Evolutionary conservation across 2,113 vertebrate genomes (phyloP).

Genomic region (Chauna torquata): DNA sequence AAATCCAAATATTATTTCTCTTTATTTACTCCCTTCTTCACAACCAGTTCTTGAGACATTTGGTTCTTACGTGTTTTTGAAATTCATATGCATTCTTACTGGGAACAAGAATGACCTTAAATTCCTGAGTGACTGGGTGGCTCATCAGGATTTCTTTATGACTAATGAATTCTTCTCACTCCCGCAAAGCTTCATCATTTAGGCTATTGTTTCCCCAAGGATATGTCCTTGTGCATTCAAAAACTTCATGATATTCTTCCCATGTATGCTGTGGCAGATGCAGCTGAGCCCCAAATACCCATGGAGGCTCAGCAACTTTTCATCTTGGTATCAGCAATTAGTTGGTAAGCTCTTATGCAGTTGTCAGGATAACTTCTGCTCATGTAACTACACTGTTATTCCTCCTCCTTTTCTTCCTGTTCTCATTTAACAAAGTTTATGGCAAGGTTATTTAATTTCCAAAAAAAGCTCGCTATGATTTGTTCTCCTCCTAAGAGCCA

Average conservation of each 20-base stretch:
- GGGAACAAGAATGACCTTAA: background rate
- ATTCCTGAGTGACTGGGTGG: conserved; percentile 37
- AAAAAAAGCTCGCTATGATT: background rate
- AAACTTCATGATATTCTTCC: background rate
- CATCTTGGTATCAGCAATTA: background rate
- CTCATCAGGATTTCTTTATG: conserved; percentile 14
- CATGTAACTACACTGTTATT: background rate
- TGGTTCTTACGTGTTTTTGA: background rate
- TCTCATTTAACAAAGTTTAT: background rate
- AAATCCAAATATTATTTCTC: background rate
- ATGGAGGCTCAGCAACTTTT: background rate
- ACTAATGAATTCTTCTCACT: conserved; percentile 35
- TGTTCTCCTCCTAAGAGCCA: background rate
- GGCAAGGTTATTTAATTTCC: background rate
- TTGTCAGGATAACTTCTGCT: background rate
- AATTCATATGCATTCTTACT: background rate
- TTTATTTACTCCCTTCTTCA: background rate
- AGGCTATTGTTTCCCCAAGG: background rate
- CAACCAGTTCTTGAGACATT: background rate
- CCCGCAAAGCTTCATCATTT: background rate
- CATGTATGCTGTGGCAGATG: background rate
- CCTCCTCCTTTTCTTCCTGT: background rate
- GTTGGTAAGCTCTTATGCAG: background rate
- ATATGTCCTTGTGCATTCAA: background rate
- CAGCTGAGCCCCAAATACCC: background rate